Percentiles rank a stretch among this genome's conserved stretches.
Conservation (phyloP, 1,140 invertebrate species). For the Paracyclopina nana region DNA sequence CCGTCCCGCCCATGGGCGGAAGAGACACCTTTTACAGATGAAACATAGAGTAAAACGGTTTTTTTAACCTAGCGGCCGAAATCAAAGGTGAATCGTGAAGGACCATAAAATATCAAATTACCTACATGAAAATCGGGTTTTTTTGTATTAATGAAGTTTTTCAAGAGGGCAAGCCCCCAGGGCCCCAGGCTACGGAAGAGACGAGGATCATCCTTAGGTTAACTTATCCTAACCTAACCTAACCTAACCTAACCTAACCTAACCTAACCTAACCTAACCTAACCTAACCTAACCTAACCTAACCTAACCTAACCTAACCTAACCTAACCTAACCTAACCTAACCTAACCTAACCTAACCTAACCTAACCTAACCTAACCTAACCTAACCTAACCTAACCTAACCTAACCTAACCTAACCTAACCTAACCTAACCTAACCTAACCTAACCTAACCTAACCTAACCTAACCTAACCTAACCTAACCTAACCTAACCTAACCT, state of each 20-base stretch:
- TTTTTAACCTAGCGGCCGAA: no score
- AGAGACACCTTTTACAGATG: no score
- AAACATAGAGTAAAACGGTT: no score
- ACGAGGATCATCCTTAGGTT: no score
- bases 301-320: constrained; percentile 19
- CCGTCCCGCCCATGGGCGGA: no score
- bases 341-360: constrained; percentile 19
- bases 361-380: constrained; percentile 17
- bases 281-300: constrained; percentile 20
- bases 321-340: constrained; percentile 20
- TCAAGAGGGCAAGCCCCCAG: no score
- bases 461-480: constrained; percentile 20
- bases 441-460: constrained; percentile 20
- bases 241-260: constrained; percentile 20
- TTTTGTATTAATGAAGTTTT: no score
- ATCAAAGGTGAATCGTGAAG: no score
- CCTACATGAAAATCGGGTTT: no score
- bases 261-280: constrained; percentile 20
- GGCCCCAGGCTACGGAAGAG: no score
- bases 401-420: constrained; percentile 20
- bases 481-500: constrained; percentile 16
- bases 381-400: constrained; percentile 18
- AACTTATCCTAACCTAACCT: no score
- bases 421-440: constrained; percentile 21
- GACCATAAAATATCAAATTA: no score